phyloP scores from a whole-genome alignment of 2,888 invertebrate species.

The Drosophila seclusa region DNA sequence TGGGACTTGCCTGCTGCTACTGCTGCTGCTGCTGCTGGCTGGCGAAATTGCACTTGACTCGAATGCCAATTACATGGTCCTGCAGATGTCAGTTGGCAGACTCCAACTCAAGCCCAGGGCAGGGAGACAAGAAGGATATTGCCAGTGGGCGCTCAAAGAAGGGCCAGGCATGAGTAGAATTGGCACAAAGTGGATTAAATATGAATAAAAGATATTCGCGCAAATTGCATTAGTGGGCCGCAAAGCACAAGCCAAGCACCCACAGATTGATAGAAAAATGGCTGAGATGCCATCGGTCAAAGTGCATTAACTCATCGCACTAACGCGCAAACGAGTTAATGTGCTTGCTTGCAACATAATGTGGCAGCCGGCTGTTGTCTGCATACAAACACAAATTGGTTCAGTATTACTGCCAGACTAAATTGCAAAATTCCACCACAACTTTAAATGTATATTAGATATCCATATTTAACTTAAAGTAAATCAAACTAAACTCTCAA shows the following conservation, averaged over 20 bases:
- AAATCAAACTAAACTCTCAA: neutral
- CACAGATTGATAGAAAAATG: slow-evolving; percentile 33
- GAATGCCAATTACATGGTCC: slow-evolving; percentile 77
- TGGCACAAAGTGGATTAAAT: slow-evolving; percentile 77
- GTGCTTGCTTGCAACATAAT: neutral
- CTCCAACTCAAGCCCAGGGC: slow-evolving; percentile 11
- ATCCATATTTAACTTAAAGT: neutral
- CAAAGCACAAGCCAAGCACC: slow-evolving; percentile 12
- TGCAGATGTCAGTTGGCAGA: slow-evolving; percentile 72
- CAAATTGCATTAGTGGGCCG: slow-evolving; percentile 72
- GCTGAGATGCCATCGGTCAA: slow-evolving; percentile 33
- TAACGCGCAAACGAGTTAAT: slow-evolving; percentile 35
- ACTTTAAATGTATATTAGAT: neutral
- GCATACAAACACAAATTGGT: neutral
- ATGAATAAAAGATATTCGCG: slow-evolving; percentile 77
- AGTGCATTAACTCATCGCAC: slow-evolving; percentile 48
- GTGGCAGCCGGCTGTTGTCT: neutral
- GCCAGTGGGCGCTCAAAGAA: slow-evolving; percentile 17
- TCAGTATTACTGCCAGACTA: neutral
- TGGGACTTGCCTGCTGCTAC: slow-evolving; percentile 32
- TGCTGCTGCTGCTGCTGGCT: slow-evolving; percentile 49
- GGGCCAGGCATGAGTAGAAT: slow-evolving; percentile 50
- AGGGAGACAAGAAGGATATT: slow-evolving; percentile 37
- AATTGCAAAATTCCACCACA: neutral
- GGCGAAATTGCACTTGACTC: slow-evolving; percentile 79